Evolutionary conservation across 2,797 vertebrate genomes (phyloP).

Genomic region (Peromyscus attwateri): DNA sequence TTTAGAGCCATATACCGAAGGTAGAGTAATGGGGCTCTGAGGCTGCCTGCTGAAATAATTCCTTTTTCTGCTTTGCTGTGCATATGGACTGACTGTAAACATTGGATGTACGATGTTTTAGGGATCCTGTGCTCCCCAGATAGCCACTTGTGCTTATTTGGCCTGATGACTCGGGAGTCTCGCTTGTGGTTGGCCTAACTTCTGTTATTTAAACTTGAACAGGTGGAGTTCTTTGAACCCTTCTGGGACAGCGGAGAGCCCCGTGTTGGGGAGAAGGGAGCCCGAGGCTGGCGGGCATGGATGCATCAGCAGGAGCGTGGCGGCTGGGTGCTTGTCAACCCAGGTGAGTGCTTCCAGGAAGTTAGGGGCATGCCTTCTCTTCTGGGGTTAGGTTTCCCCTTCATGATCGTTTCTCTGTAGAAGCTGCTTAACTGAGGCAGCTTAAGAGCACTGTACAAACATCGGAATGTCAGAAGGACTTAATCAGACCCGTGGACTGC

Average conservation of each 20-base stretch:
- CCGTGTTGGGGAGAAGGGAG: conserved; percentile 94
- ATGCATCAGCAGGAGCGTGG: conserved; percentile 98
- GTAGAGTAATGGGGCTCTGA: background rate
- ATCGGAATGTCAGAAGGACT: background rate
- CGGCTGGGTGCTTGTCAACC: conserved; percentile 93
- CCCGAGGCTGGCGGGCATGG: conserved; percentile 97
- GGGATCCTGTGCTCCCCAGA: background rate
- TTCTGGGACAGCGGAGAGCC: conserved; percentile 99
- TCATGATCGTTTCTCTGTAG: background rate
- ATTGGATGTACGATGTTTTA: background rate
- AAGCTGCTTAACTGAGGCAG: background rate
- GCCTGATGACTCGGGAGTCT: background rate
- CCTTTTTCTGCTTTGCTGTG: background rate
- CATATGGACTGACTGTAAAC: background rate
- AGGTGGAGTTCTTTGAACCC: conserved; percentile 99
- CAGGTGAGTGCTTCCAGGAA: conserved; percentile 86
- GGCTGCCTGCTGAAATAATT: too few species aligned
- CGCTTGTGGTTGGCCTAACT: background rate
- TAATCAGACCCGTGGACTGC: too few species aligned
- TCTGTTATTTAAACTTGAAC: background rate
- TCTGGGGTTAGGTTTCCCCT: background rate
- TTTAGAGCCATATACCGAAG: background rate
- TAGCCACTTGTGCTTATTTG: background rate
- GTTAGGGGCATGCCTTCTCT: rapidly evolving
- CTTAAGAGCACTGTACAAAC: background rate